Conservation (phyloP, 2,113 vertebrate genomes). For the Ploceus nigricollis region DNA sequence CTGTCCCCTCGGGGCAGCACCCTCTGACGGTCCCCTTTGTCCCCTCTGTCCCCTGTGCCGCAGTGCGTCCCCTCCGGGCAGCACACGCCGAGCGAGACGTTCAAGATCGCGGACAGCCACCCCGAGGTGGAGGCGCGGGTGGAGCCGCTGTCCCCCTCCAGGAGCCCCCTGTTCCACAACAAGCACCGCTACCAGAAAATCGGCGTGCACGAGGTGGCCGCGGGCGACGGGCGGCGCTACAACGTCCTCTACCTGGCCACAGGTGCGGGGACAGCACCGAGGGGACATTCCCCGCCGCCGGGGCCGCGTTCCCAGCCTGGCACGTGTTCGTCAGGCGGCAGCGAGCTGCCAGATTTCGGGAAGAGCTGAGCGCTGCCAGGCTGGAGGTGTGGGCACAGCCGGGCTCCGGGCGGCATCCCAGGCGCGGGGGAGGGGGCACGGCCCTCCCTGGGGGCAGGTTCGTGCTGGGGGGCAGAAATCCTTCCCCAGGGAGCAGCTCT, state of each 20-base stretch:
- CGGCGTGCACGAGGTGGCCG: slow-evolving; percentile 57
- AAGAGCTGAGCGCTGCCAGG: neutral
- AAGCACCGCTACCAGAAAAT: slow-evolving; percentile 73
- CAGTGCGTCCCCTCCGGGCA: slow-evolving; percentile 63
- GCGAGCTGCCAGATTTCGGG: neutral
- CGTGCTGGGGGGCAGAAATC: neutral
- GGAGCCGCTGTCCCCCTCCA: slow-evolving; percentile 44
- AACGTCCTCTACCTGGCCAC: slow-evolving; percentile 72
- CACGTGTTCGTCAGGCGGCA: neutral
- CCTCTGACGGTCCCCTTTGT: neutral
- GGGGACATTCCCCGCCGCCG: neutral
- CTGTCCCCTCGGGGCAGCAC: neutral
- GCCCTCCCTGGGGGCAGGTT: neutral
- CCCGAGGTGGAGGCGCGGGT: slow-evolving; percentile 69
- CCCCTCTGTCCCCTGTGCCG: neutral
- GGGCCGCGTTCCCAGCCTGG: neutral
- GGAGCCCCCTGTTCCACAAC: slow-evolving; percentile 71
- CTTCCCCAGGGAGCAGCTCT: fast-evolving
- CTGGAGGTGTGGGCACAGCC: neutral
- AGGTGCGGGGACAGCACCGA: neutral
- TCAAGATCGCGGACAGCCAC: slow-evolving; percentile 74
- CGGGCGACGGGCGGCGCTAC: neutral
- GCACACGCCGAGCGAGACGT: slow-evolving; percentile 70
- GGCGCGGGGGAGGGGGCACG: neutral
- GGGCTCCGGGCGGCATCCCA: neutral